phyloP scores from a whole-genome alignment of 2,797 vertebrate genomes.

The Alosa sapidissima region DNA sequence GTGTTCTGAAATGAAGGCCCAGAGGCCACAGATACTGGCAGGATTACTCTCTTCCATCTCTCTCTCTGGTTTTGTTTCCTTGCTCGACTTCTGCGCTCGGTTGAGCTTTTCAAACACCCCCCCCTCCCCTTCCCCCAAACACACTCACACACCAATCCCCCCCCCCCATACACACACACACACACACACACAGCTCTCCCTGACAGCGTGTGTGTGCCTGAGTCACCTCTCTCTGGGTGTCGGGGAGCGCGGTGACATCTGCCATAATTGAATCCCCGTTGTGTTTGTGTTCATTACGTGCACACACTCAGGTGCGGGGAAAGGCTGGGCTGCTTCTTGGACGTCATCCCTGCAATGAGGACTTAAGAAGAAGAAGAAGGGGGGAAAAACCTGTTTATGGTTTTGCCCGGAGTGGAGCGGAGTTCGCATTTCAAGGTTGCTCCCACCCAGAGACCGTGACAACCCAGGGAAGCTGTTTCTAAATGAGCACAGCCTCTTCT shows the following conservation, averaged over 20 bases:
- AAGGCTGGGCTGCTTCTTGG: neutral
- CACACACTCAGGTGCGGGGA: neutral
- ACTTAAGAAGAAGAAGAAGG: neutral
- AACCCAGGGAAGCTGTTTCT: neutral
- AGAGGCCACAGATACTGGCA: neutral
- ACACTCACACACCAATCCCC: neutral
- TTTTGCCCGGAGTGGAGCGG: neutral
- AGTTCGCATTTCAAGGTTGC: neutral
- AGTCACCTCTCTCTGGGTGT: neutral
- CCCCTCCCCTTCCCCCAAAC: neutral
- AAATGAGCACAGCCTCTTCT: neutral
- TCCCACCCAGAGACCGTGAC: neutral
- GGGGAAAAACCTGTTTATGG: neutral
- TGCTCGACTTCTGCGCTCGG: neutral
- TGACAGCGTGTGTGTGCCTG: neutral
- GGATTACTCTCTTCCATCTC: neutral
- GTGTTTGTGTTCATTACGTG: neutral
- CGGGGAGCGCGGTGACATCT: neutral
- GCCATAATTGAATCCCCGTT: constrained; percentile 18
- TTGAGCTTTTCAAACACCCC: neutral
- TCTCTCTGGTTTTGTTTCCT: neutral
- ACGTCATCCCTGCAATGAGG: neutral
- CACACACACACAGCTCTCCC: neutral
- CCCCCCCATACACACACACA: neutral
- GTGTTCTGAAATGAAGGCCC: neutral